A percentile compares a stretch with the other conserved stretches of the same genome.
Evolutionary conservation across 2,113 vertebrate species (phyloP).

Genomic region (Ophiodon elongatus): DNA sequence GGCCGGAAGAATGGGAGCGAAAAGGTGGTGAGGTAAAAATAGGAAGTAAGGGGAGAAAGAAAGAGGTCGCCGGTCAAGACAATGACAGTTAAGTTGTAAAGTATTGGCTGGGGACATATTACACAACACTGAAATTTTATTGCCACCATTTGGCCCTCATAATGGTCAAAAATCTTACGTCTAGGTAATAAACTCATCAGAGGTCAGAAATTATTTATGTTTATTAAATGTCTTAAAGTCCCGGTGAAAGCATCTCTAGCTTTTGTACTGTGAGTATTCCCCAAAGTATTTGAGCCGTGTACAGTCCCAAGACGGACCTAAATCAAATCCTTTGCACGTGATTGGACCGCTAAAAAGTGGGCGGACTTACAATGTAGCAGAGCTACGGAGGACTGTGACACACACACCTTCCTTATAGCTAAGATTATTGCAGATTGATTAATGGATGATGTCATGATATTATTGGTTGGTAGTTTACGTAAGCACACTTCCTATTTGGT

Average conservation of each 20-base stretch:
- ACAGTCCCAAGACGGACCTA: not conserved
- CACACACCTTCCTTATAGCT: not conserved
- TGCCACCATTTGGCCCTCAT: not conserved
- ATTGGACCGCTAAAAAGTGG: not conserved
- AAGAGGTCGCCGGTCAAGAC: slow-evolving; percentile 1
- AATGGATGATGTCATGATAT: too few species aligned
- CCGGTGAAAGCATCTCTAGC: not conserved
- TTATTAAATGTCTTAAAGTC: not conserved
- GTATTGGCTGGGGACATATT: not conserved
- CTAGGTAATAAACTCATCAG: not conserved
- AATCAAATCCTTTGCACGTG: not conserved
- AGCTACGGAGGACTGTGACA: not conserved
- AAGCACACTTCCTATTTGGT: too few species aligned
- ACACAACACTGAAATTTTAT: not conserved
- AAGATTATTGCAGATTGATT: not conserved
- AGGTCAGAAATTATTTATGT: not conserved
- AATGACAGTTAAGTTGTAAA: not conserved
- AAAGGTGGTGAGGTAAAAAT: slow-evolving; percentile 20
- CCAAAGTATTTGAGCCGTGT: not conserved
- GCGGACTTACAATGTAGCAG: too few species aligned
- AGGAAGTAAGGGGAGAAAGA: not conserved
- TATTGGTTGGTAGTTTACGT: too few species aligned
- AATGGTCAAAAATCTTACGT: not conserved
- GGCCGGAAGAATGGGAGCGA: slow-evolving; percentile 6
- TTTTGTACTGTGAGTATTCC: not conserved